These are phyloP conservation scores for Tetragonula carbonaria DNA, from an alignment of 2,888 invertebrate species.

Conservation along the genomic window DNA sequence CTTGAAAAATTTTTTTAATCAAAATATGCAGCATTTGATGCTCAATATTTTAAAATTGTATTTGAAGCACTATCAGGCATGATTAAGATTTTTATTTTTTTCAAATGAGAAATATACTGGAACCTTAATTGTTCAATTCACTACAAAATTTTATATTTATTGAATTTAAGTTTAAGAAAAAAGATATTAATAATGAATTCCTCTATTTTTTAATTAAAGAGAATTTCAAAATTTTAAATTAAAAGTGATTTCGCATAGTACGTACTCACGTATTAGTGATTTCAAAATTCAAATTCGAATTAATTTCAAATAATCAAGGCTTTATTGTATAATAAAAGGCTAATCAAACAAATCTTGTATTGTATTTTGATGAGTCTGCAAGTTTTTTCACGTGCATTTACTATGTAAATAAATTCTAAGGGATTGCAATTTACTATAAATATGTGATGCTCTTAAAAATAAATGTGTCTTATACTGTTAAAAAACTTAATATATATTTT, in stretches of 20 bases:
- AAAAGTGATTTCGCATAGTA: neutral
- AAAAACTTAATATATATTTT: constrained; percentile 37
- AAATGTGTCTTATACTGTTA: constrained; percentile 82
- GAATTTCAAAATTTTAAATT: neutral
- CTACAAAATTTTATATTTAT: neutral
- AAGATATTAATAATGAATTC: neutral
- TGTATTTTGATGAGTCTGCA: constrained; percentile 41
- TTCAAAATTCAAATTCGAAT: neutral
- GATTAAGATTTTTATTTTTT: constrained; percentile 13
- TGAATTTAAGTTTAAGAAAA: neutral
- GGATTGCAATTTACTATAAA: constrained; percentile 57
- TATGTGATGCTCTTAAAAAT: constrained; percentile 76
- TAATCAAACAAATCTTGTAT: constrained; percentile 34
- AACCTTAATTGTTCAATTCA: constrained; percentile 22
- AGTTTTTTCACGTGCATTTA: constrained; percentile 59
- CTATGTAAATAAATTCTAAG: constrained; percentile 61
- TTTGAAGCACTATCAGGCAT: neutral
- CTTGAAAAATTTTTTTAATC: constrained; percentile 12
- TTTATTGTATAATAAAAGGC: constrained; percentile 39
- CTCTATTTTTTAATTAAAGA: neutral
- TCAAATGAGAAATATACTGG: constrained; percentile 17
- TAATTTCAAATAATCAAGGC: constrained; percentile 15
- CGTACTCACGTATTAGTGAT: neutral
- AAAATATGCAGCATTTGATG: neutral
- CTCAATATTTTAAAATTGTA: neutral